Conservation (phyloP, 2,888 invertebrate genomes). For the Callyntrura sp. region DNA sequence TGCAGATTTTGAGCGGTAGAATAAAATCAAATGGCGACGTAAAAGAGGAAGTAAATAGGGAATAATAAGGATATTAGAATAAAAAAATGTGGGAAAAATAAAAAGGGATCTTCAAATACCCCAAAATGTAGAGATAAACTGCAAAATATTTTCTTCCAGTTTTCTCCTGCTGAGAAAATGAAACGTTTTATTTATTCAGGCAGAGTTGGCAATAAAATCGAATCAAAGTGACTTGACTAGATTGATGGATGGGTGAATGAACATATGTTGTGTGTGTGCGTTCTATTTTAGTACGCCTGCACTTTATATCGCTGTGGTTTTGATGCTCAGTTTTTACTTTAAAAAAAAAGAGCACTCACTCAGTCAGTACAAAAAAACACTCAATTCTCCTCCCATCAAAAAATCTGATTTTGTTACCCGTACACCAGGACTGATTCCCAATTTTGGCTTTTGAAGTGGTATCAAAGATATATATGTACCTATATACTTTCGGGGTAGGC, state of each 20-base stretch:
- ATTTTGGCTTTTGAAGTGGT: too few relatives aligned
- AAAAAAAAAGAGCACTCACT: not conserved
- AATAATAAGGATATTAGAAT: not conserved
- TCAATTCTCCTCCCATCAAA: not conserved
- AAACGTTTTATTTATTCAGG: constrained; percentile 70
- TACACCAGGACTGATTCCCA: too few relatives aligned
- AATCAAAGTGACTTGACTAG: constrained; percentile 72
- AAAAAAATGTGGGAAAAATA: not conserved
- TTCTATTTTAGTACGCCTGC: not conserved
- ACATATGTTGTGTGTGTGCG: not conserved
- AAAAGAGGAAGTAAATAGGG: not conserved
- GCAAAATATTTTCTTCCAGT: constrained; percentile 21
- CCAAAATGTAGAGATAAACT: not conserved
- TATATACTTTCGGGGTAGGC: too few relatives aligned
- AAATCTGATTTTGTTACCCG: not conserved
- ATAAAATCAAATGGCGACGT: not conserved
- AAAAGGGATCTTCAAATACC: constrained; percentile 13
- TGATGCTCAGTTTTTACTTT: not conserved
- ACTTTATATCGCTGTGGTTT: not conserved
- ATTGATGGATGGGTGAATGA: constrained; percentile 55
- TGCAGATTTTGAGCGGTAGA: not conserved
- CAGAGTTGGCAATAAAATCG: constrained; percentile 73
- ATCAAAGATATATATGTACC: too few relatives aligned
- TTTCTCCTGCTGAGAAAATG: constrained; percentile 35
- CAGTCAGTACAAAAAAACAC: not conserved